A percentile compares a stretch with the other conserved stretches of the same genome.
These are phyloP conservation scores for Phataginus tricuspis DNA, from an alignment of 2,797 vertebrate species.

Conservation along the genomic window DNA sequence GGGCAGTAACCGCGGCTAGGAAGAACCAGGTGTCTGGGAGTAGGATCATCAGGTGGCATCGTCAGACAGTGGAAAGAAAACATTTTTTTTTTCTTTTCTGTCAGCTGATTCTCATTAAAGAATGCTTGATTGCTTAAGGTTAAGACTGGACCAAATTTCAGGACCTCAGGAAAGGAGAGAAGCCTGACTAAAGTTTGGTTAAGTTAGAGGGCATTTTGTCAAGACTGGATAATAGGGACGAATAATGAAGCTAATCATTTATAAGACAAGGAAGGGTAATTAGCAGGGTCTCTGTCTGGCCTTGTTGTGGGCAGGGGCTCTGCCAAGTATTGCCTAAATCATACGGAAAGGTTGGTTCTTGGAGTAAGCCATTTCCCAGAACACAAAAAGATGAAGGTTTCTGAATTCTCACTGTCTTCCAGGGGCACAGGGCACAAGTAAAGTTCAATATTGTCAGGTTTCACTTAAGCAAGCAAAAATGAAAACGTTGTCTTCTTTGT, in stretches of 20 bases:
- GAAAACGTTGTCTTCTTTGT: not conserved
- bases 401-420: not conserved
- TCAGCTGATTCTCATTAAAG: not conserved
- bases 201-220: not conserved
- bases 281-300: not conserved
- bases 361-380: not conserved
- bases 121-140: not conserved
- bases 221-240: not conserved
- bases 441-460: not conserved
- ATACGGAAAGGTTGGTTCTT: not conserved
- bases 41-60: not conserved
- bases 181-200: not conserved
- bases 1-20: not conserved
- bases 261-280: not conserved
- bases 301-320: not conserved
- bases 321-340: not conserved
- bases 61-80: not conserved
- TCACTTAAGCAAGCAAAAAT: not conserved
- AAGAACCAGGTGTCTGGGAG: fast-evolving
- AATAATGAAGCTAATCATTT: not conserved
- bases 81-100: not conserved
- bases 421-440: not conserved
- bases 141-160: not conserved
- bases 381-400: not conserved
- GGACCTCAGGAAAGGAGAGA: not conserved